Conservation (phyloP, 2,888 invertebrate species). For the Muscina levida region DNA sequence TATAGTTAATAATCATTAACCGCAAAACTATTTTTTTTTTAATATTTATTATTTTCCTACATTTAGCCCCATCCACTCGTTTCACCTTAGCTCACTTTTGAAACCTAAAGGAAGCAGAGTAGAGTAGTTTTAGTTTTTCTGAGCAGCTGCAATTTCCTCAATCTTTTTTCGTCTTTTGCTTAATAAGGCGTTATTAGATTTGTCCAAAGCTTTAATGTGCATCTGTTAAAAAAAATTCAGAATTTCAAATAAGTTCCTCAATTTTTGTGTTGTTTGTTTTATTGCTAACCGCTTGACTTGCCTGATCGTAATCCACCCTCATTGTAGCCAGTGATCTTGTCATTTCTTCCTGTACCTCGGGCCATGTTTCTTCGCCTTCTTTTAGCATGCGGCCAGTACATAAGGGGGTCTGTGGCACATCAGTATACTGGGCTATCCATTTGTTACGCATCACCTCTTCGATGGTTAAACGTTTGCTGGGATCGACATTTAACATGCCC, state of each 20-base stretch:
- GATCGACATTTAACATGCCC: conserved; percentile 96
- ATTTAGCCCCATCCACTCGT: not conserved
- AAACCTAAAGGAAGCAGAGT: conserved; percentile 20
- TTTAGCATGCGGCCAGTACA: conserved; percentile 93
- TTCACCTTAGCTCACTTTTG: not conserved
- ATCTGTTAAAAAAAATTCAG: conserved; percentile 81
- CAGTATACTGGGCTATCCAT: conserved; percentile 91
- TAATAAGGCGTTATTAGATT: conserved; percentile 94
- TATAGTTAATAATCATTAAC: conserved; percentile 17
- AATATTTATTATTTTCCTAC: conserved; percentile 19
- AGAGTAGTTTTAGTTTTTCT: conserved; percentile 62
- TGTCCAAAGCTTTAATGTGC: conserved; percentile 94
- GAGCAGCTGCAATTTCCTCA: conserved; percentile 72
- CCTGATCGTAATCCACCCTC: conserved; percentile 98
- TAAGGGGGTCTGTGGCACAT: conserved; percentile 96
- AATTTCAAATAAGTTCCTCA: not conserved
- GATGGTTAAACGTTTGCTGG: conserved; percentile 92
- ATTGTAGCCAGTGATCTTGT: conserved; percentile 97
- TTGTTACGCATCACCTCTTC: conserved; percentile 93
- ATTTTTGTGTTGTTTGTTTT: conserved; percentile 16
- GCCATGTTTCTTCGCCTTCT: conserved; percentile 96
- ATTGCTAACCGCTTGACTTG: conserved; percentile 70
- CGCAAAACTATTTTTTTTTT: not conserved
- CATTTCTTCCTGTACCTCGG: conserved; percentile 99
- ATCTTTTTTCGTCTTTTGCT: conserved; percentile 88